Percentiles rank a stretch among this genome's conserved stretches.
These are phyloP conservation scores for Adelognathus sp. DNA, from an alignment of 2,888 invertebrate species.

Conservation along the genomic window DNA sequence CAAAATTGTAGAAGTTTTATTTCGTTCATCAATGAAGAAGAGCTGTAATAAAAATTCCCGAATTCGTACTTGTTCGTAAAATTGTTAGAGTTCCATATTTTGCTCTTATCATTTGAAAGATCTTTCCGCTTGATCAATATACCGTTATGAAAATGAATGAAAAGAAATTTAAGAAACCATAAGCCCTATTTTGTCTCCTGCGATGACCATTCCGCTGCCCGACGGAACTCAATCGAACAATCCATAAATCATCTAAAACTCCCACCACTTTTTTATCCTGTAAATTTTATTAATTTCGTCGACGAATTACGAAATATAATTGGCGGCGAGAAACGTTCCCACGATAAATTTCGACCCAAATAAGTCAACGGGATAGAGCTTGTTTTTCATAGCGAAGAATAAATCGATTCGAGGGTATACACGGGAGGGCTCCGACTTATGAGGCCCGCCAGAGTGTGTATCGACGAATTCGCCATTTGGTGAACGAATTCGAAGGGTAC, in stretches of 20 bases:
- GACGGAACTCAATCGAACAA: slow-evolving; percentile 32
- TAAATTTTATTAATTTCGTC: slow-evolving; percentile 35
- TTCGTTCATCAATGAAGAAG: too few relatives aligned
- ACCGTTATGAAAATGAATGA: too few relatives aligned
- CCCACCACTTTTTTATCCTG: neutral
- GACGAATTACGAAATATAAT: slow-evolving; percentile 25
- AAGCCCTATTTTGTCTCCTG: too few relatives aligned
- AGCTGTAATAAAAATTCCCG: too few relatives aligned
- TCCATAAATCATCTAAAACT: neutral
- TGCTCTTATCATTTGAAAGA: too few relatives aligned
- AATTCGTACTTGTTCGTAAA: too few relatives aligned
- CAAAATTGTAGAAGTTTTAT: too few relatives aligned
- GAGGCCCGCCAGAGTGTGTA: slow-evolving; percentile 18
- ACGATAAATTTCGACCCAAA: slow-evolving; percentile 29
- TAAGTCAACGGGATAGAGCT: slow-evolving; percentile 30
- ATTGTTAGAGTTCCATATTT: too few relatives aligned
- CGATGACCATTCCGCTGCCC: neutral
- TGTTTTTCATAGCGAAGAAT: slow-evolving; percentile 22
- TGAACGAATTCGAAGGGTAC: slow-evolving; percentile 20
- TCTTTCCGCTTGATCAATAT: too few relatives aligned
- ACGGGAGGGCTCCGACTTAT: neutral
- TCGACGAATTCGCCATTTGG: slow-evolving; percentile 41
- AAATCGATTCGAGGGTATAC: slow-evolving; percentile 32
- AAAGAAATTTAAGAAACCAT: neutral
- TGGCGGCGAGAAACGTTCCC: slow-evolving; percentile 28